These are phyloP conservation scores for Taenioides sp. DNA, from an alignment of 2,797 vertebrate species.

Conservation along the genomic window DNA sequence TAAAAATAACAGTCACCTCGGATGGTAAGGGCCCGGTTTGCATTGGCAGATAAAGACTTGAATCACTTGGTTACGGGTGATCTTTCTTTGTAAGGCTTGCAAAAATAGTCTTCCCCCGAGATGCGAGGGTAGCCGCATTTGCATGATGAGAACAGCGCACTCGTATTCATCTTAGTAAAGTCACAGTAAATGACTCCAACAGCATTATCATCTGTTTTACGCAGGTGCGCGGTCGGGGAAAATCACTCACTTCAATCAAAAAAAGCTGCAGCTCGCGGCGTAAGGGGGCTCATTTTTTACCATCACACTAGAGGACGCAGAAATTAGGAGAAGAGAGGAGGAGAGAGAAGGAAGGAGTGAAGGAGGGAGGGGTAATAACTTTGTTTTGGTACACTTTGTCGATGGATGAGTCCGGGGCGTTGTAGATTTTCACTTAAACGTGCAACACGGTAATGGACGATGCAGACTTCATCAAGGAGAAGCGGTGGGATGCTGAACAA, in stretches of 20 bases:
- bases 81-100: slow-evolving; percentile 58
- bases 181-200: slow-evolving; percentile 73
- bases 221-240: slow-evolving; percentile 66
- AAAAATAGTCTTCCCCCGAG: slow-evolving; percentile 62
- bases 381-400: slow-evolving; percentile 51
- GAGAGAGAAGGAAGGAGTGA: slow-evolving; percentile 10
- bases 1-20: slow-evolving; percentile 57
- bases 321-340: slow-evolving; percentile 52
- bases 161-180: slow-evolving; percentile 75
- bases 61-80: slow-evolving; percentile 54
- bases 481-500: slow-evolving; percentile 13
- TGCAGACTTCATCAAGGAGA: slow-evolving; percentile 27
- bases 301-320: slow-evolving; percentile 69
- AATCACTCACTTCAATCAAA: slow-evolving; percentile 76
- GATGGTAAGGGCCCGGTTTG: slow-evolving; percentile 60
- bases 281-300: slow-evolving; percentile 85
- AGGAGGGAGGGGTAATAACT: slow-evolving; percentile 53
- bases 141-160: slow-evolving; percentile 71
- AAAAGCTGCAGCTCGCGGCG: slow-evolving; percentile 76
- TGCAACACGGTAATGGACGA: slow-evolving; percentile 16
- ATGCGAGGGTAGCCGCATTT: slow-evolving; percentile 59
- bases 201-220: slow-evolving; percentile 73
- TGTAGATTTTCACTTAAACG: slow-evolving; percentile 20
- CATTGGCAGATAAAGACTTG: slow-evolving; percentile 58
- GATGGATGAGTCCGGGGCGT: slow-evolving; percentile 14